A percentile compares a stretch with the other conserved stretches of the same genome.
These are phyloP conservation scores for Onychomys arenicola DNA, from an alignment of 2,797 vertebrate species.

Conservation along the genomic window DNA sequence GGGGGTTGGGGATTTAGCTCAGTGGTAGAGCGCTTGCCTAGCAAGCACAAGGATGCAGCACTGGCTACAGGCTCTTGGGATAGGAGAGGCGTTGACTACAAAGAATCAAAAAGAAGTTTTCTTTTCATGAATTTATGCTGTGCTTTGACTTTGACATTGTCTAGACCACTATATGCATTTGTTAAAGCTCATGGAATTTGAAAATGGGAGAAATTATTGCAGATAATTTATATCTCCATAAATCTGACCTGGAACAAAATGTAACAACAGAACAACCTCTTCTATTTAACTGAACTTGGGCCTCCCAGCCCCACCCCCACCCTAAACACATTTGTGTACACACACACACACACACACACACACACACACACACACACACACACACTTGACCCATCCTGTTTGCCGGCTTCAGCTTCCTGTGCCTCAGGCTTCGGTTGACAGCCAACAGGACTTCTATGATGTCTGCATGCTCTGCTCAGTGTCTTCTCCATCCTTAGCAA, in stretches of 20 bases:
- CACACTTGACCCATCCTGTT: background rate
- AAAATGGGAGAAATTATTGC: background rate
- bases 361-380: background rate
- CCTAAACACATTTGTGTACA: background rate
- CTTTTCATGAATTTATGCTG: background rate
- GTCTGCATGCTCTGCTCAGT: background rate
- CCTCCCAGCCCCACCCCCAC: background rate
- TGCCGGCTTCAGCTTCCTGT: background rate
- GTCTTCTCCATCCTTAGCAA: background rate
- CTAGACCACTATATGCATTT: background rate
- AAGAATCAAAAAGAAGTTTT: background rate
- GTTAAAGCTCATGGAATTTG: conserved; percentile 12
- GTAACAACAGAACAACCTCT: background rate
- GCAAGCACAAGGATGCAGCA: no score
- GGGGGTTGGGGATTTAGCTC: no score
- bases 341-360: background rate
- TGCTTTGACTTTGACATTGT: background rate
- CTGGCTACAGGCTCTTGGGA: background rate
- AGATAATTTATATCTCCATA: background rate
- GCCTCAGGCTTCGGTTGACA: background rate
- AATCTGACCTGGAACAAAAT: background rate
- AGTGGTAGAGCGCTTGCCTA: no score
- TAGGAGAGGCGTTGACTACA: background rate
- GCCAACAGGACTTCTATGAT: background rate
- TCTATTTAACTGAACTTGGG: background rate